Evolutionary conservation across 2,888 invertebrate genomes (phyloP).

Genomic region (Ceratothoa steindachneri): DNA sequence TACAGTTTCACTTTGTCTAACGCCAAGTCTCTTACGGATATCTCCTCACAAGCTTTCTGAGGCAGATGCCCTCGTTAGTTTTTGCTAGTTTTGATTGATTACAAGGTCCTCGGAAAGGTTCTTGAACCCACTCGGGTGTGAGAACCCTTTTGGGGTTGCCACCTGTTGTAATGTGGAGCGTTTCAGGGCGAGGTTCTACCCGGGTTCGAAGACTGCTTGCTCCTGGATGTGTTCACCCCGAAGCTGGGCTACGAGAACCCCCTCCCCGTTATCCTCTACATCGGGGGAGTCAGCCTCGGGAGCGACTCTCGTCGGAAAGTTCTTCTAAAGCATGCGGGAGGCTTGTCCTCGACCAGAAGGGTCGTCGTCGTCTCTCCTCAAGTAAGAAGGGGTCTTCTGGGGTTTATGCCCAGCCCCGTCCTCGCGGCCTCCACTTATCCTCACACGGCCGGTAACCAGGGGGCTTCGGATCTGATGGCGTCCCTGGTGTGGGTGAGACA

Average conservation of each 20-base stretch:
- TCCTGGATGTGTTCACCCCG: slow-evolving; percentile 76
- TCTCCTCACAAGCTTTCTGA: no score
- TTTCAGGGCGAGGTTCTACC: slow-evolving; percentile 51
- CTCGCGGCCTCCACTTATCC: slow-evolving; percentile 61
- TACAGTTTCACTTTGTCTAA: no score
- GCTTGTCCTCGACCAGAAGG: slow-evolving; percentile 70
- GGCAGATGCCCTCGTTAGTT: no score
- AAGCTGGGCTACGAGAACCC: slow-evolving; percentile 72
- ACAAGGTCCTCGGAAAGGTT: no score
- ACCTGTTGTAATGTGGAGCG: no score
- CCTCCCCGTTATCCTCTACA: slow-evolving; percentile 74
- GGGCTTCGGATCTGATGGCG: slow-evolving; percentile 71
- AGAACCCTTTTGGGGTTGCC: no score
- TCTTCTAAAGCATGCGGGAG: slow-evolving; percentile 17
- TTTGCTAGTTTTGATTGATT: no score
- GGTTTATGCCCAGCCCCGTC: slow-evolving; percentile 65
- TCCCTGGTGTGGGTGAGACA: slow-evolving; percentile 74
- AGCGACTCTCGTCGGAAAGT: slow-evolving; percentile 33
- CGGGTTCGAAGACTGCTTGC: slow-evolving; percentile 73
- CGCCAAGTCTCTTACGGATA: no score
- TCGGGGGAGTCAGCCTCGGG: slow-evolving; percentile 72
- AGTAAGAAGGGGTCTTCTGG: slow-evolving; percentile 67
- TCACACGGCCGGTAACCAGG: slow-evolving; percentile 78
- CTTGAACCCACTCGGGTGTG: no score
- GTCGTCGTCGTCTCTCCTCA: slow-evolving; percentile 82